Base-by-base conservation (phyloP, 2,113 vertebrate species). In the Vanacampus margaritifer region DNA sequence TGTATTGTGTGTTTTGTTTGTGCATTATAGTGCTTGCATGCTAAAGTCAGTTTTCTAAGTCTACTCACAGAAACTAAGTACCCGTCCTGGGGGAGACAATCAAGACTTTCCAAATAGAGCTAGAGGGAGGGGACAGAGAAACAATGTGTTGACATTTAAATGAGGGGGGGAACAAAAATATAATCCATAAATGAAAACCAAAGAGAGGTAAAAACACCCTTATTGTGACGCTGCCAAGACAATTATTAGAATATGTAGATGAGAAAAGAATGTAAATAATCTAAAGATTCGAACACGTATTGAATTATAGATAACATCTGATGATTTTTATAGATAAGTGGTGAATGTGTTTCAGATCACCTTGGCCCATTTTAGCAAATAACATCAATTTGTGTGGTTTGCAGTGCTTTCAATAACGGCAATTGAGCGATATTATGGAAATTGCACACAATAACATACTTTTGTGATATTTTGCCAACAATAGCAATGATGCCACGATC, bases 61-160 rank as follows among this genome's bases (percentile, higher is more conserved):
- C 66, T 80, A 41, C 79, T 83, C 63, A 2, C 28, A 86, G 66
- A 73, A 58, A 69, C 67, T 75, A 76, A 83, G 80, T 64, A 78
- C 43, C 21, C 0, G n/a, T 73, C 78, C 75, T 69, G 3, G 0
- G 78, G 79, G 74, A 83, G 41, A 78, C 73, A 75, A 73, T 87
- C 78, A 75, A 62, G 69, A 76, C 78, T 60, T 79, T 62, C 68
- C 4, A 35, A 76, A 28, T 62, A 71, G 28, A 68, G 56, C 66
- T 45, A 37, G 62, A 35, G 32, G 69, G 51, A 71, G 56, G 37
- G 12, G 36, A 68, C 37, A 60, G 51, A 70, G 53, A 68, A 78
- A 81, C 72, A 78, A 69, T 71, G 35, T 13, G 16, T 50, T 65
- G 70, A 71, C 63, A 72, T 58, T 69, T 75, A 26, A 84, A 83